Evolutionary conservation across 1,140 invertebrate species (phyloP), one percentile per base, ranked within the genome.

Genomic region (Cydia splendana): DNA sequence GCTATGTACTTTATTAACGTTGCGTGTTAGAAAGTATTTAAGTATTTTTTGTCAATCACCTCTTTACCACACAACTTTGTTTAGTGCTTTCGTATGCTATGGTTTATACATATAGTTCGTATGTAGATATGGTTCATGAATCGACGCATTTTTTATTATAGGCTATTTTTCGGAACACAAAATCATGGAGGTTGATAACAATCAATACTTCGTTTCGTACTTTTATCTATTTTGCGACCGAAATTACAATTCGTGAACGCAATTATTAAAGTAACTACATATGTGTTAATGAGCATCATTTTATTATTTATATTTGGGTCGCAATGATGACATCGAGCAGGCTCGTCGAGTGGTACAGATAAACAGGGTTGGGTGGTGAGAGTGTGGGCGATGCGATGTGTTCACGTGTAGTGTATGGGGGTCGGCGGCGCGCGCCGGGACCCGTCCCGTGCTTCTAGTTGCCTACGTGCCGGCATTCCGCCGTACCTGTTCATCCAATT

Each of bases 381-480:
- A 53, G 38, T 10, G 15, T 48, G 34, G 75, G 65, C 65, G 67
- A 76, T 73, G 38, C 45, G 75, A 77, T 20, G 20, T 62, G 78
- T 69, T 38, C 20, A 48, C 45, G 13, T n/a, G 48, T 48, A 53
- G 45, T 51, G 74, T 76, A 75, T 73, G 78, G 20, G 65, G 75
- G 74, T 34, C 65, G 30, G 65, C 65, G 79, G 74, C 65, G 65
- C 62, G 62, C 65, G 67, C 34, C 67, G 78, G 45, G 51, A 69
- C 75, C 85, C 87, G 88, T 89, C 90, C 90, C 84, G 92, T 93
- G 93, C 92, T 93, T 94, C 92, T 93, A 93, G 91, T 93, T 92
- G 92, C 90, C 93, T 91, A 83, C 81, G 79, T 86, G 82, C 85
- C 83, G 79, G 78, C 81, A 79, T 80, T 77, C 73, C 81, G 57